A percentile compares a stretch with the other conserved stretches of the same genome.
These are phyloP conservation scores for Chrysolina haemoptera DNA, from an alignment of 2,888 invertebrate species.

Conservation along the genomic window DNA sequence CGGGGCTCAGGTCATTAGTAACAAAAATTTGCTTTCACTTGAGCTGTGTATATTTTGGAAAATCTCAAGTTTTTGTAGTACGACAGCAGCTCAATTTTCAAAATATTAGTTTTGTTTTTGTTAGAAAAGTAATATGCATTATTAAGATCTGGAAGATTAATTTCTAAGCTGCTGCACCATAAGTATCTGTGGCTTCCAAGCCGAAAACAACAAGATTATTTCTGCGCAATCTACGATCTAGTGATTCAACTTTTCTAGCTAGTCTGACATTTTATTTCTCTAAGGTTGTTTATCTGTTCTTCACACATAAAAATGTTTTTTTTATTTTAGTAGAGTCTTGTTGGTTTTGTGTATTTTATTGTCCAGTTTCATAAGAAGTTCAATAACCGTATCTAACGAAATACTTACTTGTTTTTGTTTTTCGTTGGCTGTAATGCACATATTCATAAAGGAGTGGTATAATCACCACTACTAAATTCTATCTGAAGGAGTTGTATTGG, in stretches of 20 bases:
- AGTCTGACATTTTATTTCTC: background rate
- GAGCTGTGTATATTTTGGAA: background rate
- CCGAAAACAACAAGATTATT: background rate
- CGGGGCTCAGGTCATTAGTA: background rate
- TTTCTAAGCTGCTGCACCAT: background rate
- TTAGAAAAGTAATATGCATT: background rate
- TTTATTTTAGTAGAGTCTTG: too few species aligned
- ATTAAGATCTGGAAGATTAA: too few species aligned
- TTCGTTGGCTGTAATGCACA: too few species aligned
- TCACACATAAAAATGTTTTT: background rate
- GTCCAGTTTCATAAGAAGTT: too few species aligned
- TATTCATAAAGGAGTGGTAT: too few species aligned
- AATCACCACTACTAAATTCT: too few species aligned
- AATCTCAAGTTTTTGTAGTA: background rate
- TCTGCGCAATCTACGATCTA: background rate
- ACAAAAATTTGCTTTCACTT: background rate
- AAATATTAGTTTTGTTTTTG: background rate
- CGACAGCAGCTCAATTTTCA: background rate
- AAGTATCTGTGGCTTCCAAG: background rate
- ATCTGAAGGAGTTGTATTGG: too few species aligned
- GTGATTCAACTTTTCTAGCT: background rate
- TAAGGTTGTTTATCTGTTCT: background rate
- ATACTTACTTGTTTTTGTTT: too few species aligned
- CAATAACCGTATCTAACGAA: too few species aligned
- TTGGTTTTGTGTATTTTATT: too few species aligned